Base-by-base conservation (phyloP, 2,797 vertebrate species). In the Heterohyrax brucei region DNA sequence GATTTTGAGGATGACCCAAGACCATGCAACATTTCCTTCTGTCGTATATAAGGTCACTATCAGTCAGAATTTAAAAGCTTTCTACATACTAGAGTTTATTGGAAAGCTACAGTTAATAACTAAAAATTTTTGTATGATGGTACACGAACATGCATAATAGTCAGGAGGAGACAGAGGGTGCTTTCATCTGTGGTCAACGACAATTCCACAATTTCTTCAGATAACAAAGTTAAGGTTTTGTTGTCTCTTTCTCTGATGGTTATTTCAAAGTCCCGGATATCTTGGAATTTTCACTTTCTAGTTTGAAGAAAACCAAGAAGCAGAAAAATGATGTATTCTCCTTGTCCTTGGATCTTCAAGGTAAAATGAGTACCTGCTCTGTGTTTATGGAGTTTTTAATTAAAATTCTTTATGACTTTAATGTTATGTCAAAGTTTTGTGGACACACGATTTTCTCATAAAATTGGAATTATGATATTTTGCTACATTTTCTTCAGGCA, bases 361-460 rank as follows among this genome's bases (percentile, higher is more conserved):
- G 62, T 86, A 62, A 95, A 95, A 78, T 88, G 75, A 10, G 14
- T 19, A 59, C 26, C 21, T 89, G 26, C 28, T 79, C 28, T 91
- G 0, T 82, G 10, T 76, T 94, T 88, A 77, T 2, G 61, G 50
- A 84, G 2, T 53, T 93, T 94, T 92, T 83, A 76, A 94, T 93
- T 89, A 87, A 93, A 93, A 93, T 90, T 4, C 2, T 46, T 28
- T 44, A 53, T 80, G 33, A 66, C 33, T 96, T 88, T 91, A 89
- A 85, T 91, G 28, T 95, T 56, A 85, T 87, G 44, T 39, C 62
- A 95, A 92, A 16, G 10, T 94, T 84, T 81, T 76, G n/a, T 91
- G 24, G 44, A 94, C 33, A 93, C 96, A 95, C 88, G 14, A 4
- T 80, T 94, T 95, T 89, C 76, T 94, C 84, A 94, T 89, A 93